Percentiles rank a stretch among this genome's conserved stretches.
Conservation (phyloP, 2,113 vertebrate species). For the Cynoglossus semilaevis region DNA sequence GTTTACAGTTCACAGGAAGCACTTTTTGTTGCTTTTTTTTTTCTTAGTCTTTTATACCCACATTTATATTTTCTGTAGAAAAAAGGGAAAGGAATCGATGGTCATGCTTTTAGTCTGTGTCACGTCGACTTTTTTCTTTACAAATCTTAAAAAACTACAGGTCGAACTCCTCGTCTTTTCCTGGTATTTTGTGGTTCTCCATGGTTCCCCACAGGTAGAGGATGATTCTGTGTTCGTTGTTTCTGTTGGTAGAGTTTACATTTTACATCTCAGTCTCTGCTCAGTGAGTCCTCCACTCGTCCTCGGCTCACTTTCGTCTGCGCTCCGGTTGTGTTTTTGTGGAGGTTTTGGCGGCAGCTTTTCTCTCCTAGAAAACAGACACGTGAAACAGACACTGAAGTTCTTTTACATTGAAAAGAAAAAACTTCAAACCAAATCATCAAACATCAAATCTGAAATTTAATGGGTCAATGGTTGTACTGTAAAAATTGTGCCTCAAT, state of each 20-base stretch:
- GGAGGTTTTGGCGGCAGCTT: slow-evolving; percentile 88
- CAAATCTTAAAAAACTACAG: slow-evolving; percentile 84
- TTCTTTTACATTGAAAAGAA: background rate
- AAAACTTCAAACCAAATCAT: too few species aligned
- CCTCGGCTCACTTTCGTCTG: slow-evolving; percentile 68
- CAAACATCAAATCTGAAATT: too few species aligned
- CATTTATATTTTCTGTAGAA: slow-evolving; percentile 60
- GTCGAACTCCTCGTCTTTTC: slow-evolving; percentile 57
- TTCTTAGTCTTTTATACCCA: slow-evolving; percentile 62
- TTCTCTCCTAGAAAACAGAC: slow-evolving; percentile 78
- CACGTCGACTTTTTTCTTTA: slow-evolving; percentile 71
- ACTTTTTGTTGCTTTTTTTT: slow-evolving; percentile 78
- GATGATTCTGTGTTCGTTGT: slow-evolving; percentile 53
- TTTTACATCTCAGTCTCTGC: slow-evolving; percentile 20
- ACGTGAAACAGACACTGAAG: background rate
- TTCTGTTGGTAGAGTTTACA: slow-evolving; percentile 39
- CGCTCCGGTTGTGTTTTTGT: slow-evolving; percentile 67
- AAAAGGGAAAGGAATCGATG: slow-evolving; percentile 50
- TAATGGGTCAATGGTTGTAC: too few species aligned
- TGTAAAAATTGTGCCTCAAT: too few species aligned
- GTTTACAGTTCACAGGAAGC: slow-evolving; percentile 91
- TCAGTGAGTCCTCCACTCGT: slow-evolving; percentile 17
- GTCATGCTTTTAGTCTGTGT: slow-evolving; percentile 85
- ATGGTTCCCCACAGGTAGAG: slow-evolving; percentile 45
- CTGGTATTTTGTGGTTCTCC: slow-evolving; percentile 34